Conservation (phyloP, 1,140 invertebrate genomes). For the Eciton burchellii region DNA sequence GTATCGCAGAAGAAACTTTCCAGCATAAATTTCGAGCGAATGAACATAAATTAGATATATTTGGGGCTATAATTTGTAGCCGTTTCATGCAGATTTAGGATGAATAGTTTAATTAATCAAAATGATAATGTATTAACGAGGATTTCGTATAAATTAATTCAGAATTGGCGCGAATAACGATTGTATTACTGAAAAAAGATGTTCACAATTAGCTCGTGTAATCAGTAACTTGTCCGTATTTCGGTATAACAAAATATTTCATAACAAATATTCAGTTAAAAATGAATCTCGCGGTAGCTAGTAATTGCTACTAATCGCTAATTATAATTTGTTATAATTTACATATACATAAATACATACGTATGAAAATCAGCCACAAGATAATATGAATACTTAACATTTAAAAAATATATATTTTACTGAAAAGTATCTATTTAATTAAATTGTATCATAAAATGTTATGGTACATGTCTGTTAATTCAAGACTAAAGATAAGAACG, state of each 20-base stretch:
- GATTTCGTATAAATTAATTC: background rate
- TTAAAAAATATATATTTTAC: too few relatives aligned
- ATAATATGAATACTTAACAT: background rate
- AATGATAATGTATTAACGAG: background rate
- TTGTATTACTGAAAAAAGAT: conserved; percentile 9
- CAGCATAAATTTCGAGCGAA: background rate
- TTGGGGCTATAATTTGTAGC: background rate
- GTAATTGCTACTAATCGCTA: background rate
- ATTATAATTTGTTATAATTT: conserved; percentile 12
- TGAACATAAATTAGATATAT: background rate
- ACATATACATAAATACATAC: too few relatives aligned
- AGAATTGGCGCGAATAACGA: background rate
- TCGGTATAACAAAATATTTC: background rate
- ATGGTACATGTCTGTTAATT: too few relatives aligned
- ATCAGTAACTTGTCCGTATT: background rate
- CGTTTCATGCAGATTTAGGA: background rate
- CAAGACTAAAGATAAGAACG: too few relatives aligned
- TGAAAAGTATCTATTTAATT: too few relatives aligned
- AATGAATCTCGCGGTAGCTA: background rate
- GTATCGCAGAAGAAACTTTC: background rate
- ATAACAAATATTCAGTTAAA: conserved; percentile 7
- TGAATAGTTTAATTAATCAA: conserved; percentile 14
- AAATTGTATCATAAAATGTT: too few relatives aligned
- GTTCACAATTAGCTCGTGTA: background rate
- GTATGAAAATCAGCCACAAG: background rate